Evolutionary conservation across 2,797 vertebrate genomes (phyloP).

Genomic region (Anguilla marmorata): DNA sequence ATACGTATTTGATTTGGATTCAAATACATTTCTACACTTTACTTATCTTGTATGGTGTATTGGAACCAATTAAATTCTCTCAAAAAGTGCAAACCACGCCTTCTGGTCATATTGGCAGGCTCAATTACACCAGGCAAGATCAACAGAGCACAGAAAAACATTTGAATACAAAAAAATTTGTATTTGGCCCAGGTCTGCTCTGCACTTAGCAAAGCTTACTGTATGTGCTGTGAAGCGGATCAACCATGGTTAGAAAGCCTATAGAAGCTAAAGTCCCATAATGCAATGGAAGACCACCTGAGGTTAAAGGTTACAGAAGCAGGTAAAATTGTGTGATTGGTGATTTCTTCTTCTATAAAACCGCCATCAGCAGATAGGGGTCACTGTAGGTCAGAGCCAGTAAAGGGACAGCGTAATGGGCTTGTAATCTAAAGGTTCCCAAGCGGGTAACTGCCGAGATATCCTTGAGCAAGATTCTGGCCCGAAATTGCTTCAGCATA

Average conservation of each 20-base stretch:
- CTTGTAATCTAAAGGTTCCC: background rate
- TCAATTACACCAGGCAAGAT: too few species aligned
- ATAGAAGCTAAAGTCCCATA: background rate
- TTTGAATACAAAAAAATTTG: too few species aligned
- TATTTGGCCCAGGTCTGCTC: too few species aligned
- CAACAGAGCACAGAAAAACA: too few species aligned
- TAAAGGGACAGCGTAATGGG: background rate
- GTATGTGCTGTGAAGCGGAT: background rate
- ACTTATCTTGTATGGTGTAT: too few species aligned
- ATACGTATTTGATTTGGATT: too few species aligned
- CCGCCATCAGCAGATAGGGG: background rate
- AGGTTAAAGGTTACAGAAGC: background rate
- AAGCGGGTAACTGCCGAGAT: background rate
- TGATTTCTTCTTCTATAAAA: background rate
- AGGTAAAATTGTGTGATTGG: constrained; percentile 12
- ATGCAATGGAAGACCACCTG: background rate
- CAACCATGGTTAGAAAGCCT: background rate
- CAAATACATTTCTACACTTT: too few species aligned
- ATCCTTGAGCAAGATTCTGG: background rate
- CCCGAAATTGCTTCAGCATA: background rate
- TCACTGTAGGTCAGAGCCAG: background rate
- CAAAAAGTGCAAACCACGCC: too few species aligned
- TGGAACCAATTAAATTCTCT: too few species aligned
- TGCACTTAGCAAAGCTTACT: background rate
- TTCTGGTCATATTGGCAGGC: too few species aligned